phyloP scores from a whole-genome alignment of 2,888 invertebrate genomes.

The Leptodirus hochenwartii region DNA sequence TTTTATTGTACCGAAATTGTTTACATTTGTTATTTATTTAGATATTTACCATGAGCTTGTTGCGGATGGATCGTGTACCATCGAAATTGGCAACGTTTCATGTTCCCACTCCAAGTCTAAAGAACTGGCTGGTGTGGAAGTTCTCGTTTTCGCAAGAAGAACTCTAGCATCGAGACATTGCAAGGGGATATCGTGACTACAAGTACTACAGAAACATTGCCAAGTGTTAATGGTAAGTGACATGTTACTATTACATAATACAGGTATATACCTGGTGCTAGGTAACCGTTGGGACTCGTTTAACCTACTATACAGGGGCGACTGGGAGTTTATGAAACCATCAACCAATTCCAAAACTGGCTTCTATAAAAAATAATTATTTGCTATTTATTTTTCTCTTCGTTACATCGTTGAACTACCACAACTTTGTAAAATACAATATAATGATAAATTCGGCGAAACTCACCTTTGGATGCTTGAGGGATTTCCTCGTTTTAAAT shows the following conservation, averaged over 20 bases:
- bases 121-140: slow-evolving; percentile 45
- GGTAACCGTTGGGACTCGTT: slow-evolving; percentile 25
- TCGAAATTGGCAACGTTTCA: slow-evolving; percentile 30
- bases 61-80: slow-evolving; percentile 23
- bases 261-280: slow-evolving; percentile 20
- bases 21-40: no score
- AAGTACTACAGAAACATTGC: slow-evolving; percentile 14
- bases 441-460: no score
- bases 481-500: slow-evolving; percentile 21
- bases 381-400: not conserved
- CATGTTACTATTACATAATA: slow-evolving; percentile 1
- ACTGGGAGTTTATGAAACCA: slow-evolving; percentile 22
- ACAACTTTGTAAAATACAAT: no score
- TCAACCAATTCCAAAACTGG: slow-evolving; percentile 26
- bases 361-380: slow-evolving; percentile 17
- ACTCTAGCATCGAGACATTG: slow-evolving; percentile 40
- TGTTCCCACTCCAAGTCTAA: slow-evolving; percentile 55
- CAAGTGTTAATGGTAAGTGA: not conserved
- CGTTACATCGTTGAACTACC: no score
- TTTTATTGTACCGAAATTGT: no score
- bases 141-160: slow-evolving; percentile 24
- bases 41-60: slow-evolving; percentile 24
- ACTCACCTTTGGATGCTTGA: slow-evolving; percentile 20
- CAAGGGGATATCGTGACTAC: slow-evolving; percentile 34
- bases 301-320: slow-evolving; percentile 23